These are phyloP conservation scores for Neopelma chrysocephalum DNA, from an alignment of 2,797 vertebrate species.

Conservation along the genomic window DNA sequence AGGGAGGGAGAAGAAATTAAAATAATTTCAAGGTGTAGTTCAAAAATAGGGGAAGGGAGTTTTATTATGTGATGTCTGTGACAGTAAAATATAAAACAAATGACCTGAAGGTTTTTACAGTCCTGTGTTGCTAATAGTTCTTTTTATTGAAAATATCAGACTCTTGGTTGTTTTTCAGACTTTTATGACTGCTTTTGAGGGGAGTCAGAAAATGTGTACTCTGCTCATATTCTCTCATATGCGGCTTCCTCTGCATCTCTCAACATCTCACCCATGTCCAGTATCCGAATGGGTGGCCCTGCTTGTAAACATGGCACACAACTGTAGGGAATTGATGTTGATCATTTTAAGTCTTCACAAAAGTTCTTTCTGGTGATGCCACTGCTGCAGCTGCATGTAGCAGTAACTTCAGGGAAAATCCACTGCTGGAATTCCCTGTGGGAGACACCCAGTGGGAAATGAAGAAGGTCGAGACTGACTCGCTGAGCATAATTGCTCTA, in stretches of 20 bases:
- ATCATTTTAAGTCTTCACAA: not conserved
- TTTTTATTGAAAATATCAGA: not conserved
- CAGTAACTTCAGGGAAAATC: not conserved
- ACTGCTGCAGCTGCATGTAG: not conserved
- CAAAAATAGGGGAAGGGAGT: not conserved
- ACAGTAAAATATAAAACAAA: not conserved
- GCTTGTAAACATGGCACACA: not conserved
- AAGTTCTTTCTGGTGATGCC: not conserved
- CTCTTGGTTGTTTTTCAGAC: not conserved
- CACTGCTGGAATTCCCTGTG: not conserved
- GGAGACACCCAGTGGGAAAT: not conserved
- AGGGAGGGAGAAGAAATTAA: not conserved
- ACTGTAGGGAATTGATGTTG: not conserved
- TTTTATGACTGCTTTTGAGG: not conserved
- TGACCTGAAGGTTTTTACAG: not conserved
- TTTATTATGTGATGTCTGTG: not conserved
- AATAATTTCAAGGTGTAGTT: not conserved
- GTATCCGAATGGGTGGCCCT: not conserved
- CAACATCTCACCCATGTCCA: fast-evolving
- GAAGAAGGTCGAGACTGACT: fast-evolving
- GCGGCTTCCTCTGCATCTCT: not conserved
- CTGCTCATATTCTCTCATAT: fast-evolving
- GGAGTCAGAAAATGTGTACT: not conserved
- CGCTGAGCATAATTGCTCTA: not conserved
- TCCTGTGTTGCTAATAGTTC: not conserved